Conservation (phyloP, 2,797 vertebrate genomes). For the Cheracebus regulus region DNA sequence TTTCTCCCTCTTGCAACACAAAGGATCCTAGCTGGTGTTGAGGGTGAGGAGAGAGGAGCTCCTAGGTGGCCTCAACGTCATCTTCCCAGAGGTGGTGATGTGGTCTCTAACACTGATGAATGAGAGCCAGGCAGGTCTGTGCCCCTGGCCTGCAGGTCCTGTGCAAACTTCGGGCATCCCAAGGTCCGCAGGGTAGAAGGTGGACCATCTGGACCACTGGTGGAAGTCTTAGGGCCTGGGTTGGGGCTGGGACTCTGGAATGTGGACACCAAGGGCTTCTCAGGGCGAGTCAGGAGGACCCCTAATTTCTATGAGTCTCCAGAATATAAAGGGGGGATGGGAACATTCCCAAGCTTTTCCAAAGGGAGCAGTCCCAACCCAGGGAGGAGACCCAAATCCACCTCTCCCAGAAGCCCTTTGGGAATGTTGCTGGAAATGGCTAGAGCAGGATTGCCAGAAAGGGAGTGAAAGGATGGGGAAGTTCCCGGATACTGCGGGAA, state of each 20-base stretch:
- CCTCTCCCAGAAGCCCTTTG: slow-evolving; percentile 40
- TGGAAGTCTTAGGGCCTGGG: not conserved
- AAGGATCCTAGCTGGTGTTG: not conserved
- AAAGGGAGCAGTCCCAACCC: not conserved
- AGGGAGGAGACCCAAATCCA: slow-evolving; percentile 3
- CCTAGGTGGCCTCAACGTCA: not conserved
- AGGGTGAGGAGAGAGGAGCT: not conserved
- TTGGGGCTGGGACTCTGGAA: not conserved
- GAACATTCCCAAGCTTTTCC: slow-evolving; percentile 13
- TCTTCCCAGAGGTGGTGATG: not conserved
- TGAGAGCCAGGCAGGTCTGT: not conserved
- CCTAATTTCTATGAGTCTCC: not conserved
- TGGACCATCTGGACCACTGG: slow-evolving; percentile 59
- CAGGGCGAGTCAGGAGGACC: not conserved
- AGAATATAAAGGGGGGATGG: not conserved
- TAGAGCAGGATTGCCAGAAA: not conserved
- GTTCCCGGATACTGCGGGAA: slow-evolving; percentile 37
- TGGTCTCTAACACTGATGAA: not conserved
- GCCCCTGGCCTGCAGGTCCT: not conserved
- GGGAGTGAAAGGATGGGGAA: not conserved
- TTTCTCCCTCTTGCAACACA: not conserved
- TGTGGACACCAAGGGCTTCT: not conserved
- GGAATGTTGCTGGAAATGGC: slow-evolving; percentile 43
- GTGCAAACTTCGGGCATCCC: not conserved
- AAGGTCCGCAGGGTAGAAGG: not conserved